These are phyloP conservation scores for Pogonomyrmex barbatus DNA, from an alignment of 1,140 invertebrate genomes.

Conservation along the genomic window DNA sequence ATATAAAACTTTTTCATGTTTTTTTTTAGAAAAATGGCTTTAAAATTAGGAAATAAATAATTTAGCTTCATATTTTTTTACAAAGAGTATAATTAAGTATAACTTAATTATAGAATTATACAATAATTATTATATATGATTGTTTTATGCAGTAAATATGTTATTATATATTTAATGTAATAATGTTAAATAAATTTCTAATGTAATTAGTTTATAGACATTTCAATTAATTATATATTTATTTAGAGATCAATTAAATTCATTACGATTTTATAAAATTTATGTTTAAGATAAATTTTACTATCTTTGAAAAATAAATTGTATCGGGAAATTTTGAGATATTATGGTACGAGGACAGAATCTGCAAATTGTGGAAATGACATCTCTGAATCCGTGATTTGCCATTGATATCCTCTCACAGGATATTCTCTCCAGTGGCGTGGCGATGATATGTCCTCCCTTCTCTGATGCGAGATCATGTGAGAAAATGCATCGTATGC, in stretches of 20 bases:
- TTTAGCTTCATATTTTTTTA: too few species aligned
- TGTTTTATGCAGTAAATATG: background rate
- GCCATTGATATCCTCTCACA: constrained; percentile 54
- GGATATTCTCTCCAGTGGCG: constrained; percentile 52
- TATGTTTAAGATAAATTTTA: background rate
- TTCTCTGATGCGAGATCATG: constrained; percentile 44
- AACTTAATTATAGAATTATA: too few species aligned
- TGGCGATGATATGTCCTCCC: constrained; percentile 49
- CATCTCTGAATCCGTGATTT: constrained; percentile 53
- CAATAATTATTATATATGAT: too few species aligned
- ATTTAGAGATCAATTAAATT: background rate
- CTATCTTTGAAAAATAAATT: background rate
- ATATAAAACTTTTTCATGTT: too few species aligned
- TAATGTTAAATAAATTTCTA: background rate
- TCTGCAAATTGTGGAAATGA: constrained; percentile 42
- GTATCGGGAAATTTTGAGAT: constrained; percentile 4
- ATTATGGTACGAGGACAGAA: background rate
- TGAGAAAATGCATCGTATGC: constrained; percentile 61
- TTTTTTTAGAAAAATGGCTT: too few species aligned
- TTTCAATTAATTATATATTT: background rate
- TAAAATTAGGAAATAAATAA: too few species aligned
- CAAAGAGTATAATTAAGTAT: too few species aligned
- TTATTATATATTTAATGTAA: background rate
- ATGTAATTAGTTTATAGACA: background rate
- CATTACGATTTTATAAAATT: background rate